A percentile compares a stretch with the other conserved stretches of the same genome.
phyloP scores from a whole-genome alignment of 2,888 invertebrate genomes.

The Xestoiulus laeticollis region DNA sequence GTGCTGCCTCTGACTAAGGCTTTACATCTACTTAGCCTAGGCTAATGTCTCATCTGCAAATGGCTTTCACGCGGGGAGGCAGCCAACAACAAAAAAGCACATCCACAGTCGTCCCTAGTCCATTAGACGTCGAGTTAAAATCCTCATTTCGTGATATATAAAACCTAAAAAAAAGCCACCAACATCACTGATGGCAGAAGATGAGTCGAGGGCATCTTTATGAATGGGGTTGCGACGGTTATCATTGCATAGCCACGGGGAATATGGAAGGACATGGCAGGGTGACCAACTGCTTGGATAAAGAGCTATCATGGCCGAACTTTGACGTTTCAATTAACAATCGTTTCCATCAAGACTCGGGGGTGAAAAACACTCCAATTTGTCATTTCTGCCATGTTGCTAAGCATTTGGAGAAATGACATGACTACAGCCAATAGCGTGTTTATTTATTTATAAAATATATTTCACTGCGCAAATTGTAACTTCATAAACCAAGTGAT shows the following conservation, averaged over 20 bases:
- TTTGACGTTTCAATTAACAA: too few relatives aligned
- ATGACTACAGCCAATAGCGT: too few relatives aligned
- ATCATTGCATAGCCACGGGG: background rate
- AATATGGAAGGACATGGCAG: background rate
- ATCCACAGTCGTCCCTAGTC: slow-evolving; percentile 2
- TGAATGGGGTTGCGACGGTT: background rate
- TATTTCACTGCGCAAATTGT: too few relatives aligned
- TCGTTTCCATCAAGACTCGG: too few relatives aligned
- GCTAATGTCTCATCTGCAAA: slow-evolving; percentile 34
- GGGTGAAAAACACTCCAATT: too few relatives aligned
- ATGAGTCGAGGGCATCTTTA: background rate
- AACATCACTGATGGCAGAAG: background rate
- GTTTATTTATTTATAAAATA: too few relatives aligned
- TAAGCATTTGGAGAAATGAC: too few relatives aligned
- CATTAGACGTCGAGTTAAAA: background rate
- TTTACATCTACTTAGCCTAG: slow-evolving; percentile 37
- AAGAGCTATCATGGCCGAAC: too few relatives aligned
- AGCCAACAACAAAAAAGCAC: slow-evolving; percentile 23
- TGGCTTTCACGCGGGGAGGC: slow-evolving; percentile 25
- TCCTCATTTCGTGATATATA: slow-evolving; percentile 28
- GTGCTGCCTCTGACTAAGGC: slow-evolving; percentile 34
- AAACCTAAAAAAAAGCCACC: slow-evolving; percentile 14
- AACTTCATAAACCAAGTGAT: too few relatives aligned
- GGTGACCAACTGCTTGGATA: background rate
- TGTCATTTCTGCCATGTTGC: too few relatives aligned